Conservation (phyloP, 53 echinoderm and acorn worm species). For the Pentamera pediparva region DNA sequence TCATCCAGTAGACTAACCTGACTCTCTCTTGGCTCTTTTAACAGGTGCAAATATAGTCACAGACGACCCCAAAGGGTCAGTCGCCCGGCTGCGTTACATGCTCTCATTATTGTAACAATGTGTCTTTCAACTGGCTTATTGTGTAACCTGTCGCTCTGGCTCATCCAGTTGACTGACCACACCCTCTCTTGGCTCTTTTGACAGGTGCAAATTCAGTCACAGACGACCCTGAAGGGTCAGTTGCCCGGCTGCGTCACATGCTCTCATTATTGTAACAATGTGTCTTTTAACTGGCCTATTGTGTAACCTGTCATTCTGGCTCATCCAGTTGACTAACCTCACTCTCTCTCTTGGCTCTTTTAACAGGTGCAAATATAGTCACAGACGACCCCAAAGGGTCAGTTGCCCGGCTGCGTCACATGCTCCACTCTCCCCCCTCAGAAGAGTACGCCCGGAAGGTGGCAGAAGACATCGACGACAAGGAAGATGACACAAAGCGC, state of each 20-base stretch:
- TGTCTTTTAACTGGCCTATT: neutral
- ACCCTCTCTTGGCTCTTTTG: neutral
- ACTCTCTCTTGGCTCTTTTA: neutral
- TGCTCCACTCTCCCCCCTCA: slow-evolving; percentile 38
- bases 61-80: too few species aligned
- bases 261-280: too few species aligned
- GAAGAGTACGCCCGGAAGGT: slow-evolving; percentile 74
- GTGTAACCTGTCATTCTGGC: neutral
- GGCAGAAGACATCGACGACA: slow-evolving; percentile 68
- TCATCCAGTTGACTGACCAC: neutral
- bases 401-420: slow-evolving; percentile 61
- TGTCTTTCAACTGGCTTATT: too few species aligned
- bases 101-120: too few species aligned
- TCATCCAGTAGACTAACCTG: neutral
- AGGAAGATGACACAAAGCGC: slow-evolving; percentile 82
- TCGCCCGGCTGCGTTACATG: too few species aligned
- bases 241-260: too few species aligned
- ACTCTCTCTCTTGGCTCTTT: neutral
- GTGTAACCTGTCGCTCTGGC: too few species aligned
- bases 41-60: neutral
- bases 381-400: slow-evolving; percentile 75
- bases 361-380: slow-evolving; percentile 87
- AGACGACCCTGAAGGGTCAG: neutral
- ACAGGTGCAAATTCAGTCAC: neutral
- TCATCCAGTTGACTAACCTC: neutral